Evolutionary conservation across 2,113 vertebrate genomes (phyloP).

Genomic region (Azemiops feae): DNA sequence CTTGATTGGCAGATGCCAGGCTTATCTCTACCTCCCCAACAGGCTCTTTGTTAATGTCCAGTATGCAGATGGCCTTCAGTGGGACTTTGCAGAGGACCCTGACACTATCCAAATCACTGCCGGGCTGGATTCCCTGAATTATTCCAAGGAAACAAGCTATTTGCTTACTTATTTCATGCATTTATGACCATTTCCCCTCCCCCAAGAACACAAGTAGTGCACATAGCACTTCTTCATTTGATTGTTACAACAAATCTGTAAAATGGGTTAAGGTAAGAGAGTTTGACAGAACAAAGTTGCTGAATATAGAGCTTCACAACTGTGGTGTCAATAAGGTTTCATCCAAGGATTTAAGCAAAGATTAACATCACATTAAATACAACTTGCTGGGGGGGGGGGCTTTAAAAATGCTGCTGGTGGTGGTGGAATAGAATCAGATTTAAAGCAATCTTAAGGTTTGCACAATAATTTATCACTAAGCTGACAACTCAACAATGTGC

Average conservation of each 20-base stretch:
- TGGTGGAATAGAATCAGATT: too few relatives aligned
- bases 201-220: not conserved
- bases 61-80: conserved; percentile 1
- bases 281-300: not conserved
- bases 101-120: conserved; percentile 33
- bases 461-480: too few relatives aligned
- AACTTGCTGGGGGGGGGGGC: too few relatives aligned
- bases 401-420: too few relatives aligned
- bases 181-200: not conserved
- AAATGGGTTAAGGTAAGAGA: not conserved
- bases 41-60: conserved; percentile 6
- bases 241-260: not conserved
- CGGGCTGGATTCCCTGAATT: not conserved
- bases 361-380: too few relatives aligned
- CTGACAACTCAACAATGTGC: too few relatives aligned
- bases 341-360: too few relatives aligned
- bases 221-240: not conserved
- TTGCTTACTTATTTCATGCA: not conserved
- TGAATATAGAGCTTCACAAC: too few relatives aligned
- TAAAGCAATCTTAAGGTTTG: too few relatives aligned
- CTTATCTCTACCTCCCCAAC: conserved; percentile 50
- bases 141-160: not conserved
- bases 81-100: conserved; percentile 46
- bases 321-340: too few relatives aligned
- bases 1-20: conserved; percentile 15